Evolutionary conservation across 2,113 vertebrate species (phyloP).

Genomic region (Vidua chalybeata): DNA sequence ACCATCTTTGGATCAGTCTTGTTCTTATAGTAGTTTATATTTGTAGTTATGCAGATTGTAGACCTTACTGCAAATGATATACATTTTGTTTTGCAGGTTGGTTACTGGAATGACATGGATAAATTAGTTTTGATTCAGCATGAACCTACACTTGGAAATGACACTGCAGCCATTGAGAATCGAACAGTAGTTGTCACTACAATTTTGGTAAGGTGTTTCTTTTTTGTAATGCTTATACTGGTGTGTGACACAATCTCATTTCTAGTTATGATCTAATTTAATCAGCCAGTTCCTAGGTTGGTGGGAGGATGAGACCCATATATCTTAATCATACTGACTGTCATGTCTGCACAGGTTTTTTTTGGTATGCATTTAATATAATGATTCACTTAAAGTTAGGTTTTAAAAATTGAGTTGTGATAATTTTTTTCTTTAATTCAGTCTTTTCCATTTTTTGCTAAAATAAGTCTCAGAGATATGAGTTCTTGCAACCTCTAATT

Average conservation of each 20-base stretch:
- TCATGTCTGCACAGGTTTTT: constrained; percentile 17
- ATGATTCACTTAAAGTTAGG: neutral
- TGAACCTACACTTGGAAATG: constrained; percentile 88
- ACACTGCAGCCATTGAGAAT: constrained; percentile 91
- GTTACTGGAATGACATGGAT: constrained; percentile 98
- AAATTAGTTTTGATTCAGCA: constrained; percentile 96
- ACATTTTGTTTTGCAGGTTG: constrained; percentile 80
- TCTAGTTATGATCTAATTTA: constrained; percentile 41
- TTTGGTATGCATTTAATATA: neutral
- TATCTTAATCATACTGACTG: constrained; percentile 9
- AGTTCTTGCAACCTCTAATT: constrained; percentile 24
- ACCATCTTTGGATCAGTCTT: neutral
- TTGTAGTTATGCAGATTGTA: neutral
- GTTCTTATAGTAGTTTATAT: neutral
- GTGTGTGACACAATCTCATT: neutral
- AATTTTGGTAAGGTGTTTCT: constrained; percentile 91
- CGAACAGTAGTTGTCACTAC: constrained; percentile 96
- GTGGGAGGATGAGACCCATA: neutral
- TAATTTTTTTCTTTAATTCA: constrained; percentile 7
- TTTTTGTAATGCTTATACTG: constrained; percentile 43
- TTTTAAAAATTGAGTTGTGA: neutral
- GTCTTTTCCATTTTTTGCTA: constrained; percentile 4
- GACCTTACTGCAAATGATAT: neutral
- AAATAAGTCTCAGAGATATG: constrained; percentile 16
- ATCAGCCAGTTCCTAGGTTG: neutral